Evolutionary conservation across 2,113 vertebrate genomes (phyloP).

Genomic region (Raja brachyura): DNA sequence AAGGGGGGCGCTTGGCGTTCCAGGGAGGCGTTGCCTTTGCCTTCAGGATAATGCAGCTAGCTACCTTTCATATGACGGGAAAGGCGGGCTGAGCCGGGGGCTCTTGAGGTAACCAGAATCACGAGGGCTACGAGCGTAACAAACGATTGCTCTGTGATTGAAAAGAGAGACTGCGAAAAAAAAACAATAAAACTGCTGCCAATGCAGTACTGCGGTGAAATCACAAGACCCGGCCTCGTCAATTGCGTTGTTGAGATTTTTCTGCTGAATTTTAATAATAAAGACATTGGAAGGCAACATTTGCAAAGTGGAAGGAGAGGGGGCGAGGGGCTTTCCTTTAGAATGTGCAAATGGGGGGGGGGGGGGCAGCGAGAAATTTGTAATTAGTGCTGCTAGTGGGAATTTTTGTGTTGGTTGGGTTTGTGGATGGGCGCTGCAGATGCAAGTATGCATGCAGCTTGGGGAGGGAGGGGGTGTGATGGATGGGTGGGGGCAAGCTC

Average conservation of each 20-base stretch:
- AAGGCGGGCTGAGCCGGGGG: not conserved
- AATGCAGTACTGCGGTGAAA: not conserved
- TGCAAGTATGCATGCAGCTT: no score
- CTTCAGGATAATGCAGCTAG: not conserved
- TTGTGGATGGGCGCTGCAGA: no score
- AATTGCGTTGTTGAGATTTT: not conserved
- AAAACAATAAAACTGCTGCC: not conserved
- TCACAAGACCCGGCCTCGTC: not conserved
- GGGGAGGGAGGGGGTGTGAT: not conserved
- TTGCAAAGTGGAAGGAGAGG: not conserved
- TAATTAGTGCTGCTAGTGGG: no score
- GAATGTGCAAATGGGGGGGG: no score
- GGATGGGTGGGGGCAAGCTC: not conserved
- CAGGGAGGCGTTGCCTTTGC: not conserved
- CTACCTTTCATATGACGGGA: not conserved
- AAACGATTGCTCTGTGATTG: not conserved
- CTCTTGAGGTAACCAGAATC: not conserved
- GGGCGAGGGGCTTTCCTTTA: no score
- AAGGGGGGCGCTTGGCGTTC: not conserved
- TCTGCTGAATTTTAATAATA: not conserved
- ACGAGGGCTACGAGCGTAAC: not conserved
- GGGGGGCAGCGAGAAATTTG: no score
- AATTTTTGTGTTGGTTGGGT: no score
- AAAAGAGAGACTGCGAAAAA: not conserved
- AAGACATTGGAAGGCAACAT: not conserved